phyloP scores from a whole-genome alignment of 2,888 invertebrate genomes.

The Podabrus alpinus region DNA sequence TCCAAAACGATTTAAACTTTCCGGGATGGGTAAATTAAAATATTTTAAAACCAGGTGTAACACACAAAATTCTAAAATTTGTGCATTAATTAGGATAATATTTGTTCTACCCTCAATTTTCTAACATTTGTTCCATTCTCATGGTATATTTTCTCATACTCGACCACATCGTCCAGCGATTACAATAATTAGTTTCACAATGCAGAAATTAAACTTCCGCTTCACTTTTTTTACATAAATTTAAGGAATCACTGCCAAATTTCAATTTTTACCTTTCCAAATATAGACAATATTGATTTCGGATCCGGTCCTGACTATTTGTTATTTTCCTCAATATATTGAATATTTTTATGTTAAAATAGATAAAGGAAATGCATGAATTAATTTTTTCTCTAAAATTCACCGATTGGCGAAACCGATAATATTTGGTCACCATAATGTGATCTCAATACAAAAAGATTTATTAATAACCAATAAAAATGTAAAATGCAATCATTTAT shows the following conservation, averaged over 20 bases:
- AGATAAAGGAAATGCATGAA: too few relatives aligned
- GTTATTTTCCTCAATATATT: too few relatives aligned
- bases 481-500: not conserved
- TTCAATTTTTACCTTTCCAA: not conserved
- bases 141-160: conserved; percentile 46
- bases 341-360: too few relatives aligned
- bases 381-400: too few relatives aligned
- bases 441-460: not conserved
- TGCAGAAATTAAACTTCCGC: not conserved
- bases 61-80: not conserved
- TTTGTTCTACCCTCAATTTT: conserved; percentile 1
- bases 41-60: not conserved
- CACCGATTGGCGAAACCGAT: not conserved
- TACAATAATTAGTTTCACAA: not conserved
- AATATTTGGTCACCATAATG: not conserved
- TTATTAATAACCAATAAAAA: not conserved
- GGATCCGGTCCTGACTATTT: too few relatives aligned
- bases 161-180: not conserved
- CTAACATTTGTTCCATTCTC: conserved; percentile 48
- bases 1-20: conserved; percentile 16
- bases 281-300: too few relatives aligned
- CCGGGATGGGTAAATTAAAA: conserved; percentile 6
- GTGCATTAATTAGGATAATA: conserved; percentile 14
- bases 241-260: not conserved
- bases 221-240: not conserved